A percentile compares a stretch with the other conserved stretches of the same genome.
phyloP scores from a whole-genome alignment of 1,140 invertebrate species.

The Druon quercuslanigerum region DNA sequence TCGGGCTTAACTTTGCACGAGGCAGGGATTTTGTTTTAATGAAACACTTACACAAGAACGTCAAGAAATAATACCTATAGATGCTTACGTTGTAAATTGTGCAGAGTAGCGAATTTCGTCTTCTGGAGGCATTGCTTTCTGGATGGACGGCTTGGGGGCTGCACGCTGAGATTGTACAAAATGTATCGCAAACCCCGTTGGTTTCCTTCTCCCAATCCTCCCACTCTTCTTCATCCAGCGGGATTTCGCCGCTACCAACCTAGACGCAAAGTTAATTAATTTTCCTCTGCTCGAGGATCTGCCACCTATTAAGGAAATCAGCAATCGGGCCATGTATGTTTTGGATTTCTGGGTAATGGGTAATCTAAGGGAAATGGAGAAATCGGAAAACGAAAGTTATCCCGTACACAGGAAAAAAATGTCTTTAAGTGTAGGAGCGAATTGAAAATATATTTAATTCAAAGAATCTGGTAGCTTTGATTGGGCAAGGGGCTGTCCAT shows the following conservation, averaged over 20 bases:
- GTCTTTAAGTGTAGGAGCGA: too few species aligned
- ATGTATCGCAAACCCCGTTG: conserved; percentile 66
- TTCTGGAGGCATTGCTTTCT: conserved; percentile 54
- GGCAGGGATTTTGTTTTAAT: conserved; percentile 6
- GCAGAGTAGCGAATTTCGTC: conserved; percentile 76
- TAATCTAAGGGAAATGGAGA: conserved; percentile 19
- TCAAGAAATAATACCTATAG: neutral
- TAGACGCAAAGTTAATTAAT: conserved; percentile 56
- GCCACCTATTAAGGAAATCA: conserved; percentile 9
- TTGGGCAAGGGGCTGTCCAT: too few species aligned
- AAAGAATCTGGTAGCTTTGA: too few species aligned
- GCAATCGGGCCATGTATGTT: neutral
- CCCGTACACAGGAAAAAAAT: too few species aligned
- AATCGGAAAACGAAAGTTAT: conserved; percentile 7
- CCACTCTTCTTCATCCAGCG: conserved; percentile 87
- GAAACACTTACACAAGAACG: neutral
- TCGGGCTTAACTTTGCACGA: neutral
- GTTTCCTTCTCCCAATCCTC: conserved; percentile 78
- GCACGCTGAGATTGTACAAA: conserved; percentile 59
- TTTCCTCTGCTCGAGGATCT: neutral
- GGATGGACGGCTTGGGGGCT: conserved; percentile 62
- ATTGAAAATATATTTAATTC: too few species aligned
- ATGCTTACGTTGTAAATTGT: conserved; percentile 78
- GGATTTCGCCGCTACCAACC: conserved; percentile 89
- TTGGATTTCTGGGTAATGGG: neutral